phyloP scores from a whole-genome alignment of 2,888 invertebrate genomes.

The Netelia inedita region DNA sequence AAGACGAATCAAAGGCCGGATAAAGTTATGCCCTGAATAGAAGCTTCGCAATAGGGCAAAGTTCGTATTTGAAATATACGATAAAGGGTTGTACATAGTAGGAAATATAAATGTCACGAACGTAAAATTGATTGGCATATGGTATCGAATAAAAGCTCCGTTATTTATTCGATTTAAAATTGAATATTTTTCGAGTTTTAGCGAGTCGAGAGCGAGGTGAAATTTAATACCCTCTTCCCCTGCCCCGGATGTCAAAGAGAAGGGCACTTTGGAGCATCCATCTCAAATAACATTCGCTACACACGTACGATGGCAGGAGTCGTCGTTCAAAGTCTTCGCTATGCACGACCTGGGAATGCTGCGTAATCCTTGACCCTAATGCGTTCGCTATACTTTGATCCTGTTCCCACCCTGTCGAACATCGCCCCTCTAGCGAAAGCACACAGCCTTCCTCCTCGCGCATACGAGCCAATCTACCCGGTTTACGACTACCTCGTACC shows the following conservation, averaged over 20 bases:
- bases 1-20: slow-evolving; percentile 1
- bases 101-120: too few species aligned
- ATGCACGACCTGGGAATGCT: slow-evolving; percentile 62
- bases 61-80: neutral
- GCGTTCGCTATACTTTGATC: slow-evolving; percentile 69
- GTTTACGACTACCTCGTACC: slow-evolving; percentile 28
- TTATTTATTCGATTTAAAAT: neutral
- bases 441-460: slow-evolving; percentile 25
- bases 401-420: slow-evolving; percentile 57
- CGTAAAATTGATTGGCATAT: too few species aligned
- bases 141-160: too few species aligned
- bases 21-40: slow-evolving; percentile 1
- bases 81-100: too few species aligned
- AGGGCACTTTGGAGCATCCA: neutral
- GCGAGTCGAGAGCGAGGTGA: neutral
- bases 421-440: slow-evolving; percentile 32
- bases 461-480: slow-evolving; percentile 28
- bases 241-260: neutral
- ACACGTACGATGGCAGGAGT: neutral
- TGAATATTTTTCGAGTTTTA: neutral
- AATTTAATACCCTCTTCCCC: neutral
- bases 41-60: neutral
- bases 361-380: slow-evolving; percentile 74
- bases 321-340: slow-evolving; percentile 38
- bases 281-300: slow-evolving; percentile 18